Evolutionary conservation across 2,797 vertebrate species (phyloP), one percentile per base, ranked within the genome.

Genomic region (Peromyscus nudipes): DNA sequence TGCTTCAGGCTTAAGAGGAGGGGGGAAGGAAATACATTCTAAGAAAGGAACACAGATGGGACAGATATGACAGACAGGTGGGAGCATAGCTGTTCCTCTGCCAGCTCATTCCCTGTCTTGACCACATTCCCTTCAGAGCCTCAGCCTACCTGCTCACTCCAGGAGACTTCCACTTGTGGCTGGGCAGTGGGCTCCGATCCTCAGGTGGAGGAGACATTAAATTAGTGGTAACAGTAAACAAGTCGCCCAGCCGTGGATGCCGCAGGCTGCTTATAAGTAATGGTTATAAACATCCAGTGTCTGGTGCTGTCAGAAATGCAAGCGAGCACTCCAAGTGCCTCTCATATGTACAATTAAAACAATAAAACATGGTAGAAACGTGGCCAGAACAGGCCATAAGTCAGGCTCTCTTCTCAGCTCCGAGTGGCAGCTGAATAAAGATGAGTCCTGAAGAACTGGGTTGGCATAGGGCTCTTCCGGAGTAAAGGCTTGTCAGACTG

Each of bases 321-420:
- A 93, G 97, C n/a, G 0, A 96, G 87, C 83, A 90, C 73, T 96
- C 83, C 40, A 85, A 96, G 95, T 43, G 34, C 96, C 97, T 97
- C 96, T 98, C 89, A n/a, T 89, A 97, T 96, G 89, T 96, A 98
- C 97, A 98, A 98, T 98, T 98, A 98, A 98, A 98, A 97, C 98
- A 97, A 98, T 98, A 98, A 98, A 98, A 97, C 98, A 98, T 0
- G n/a, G 89, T 92, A 97, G 98, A 96, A 97, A 96, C 77, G 16
- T 97, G 94, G 89, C 95, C 96, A 96, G 96, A 96, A 73, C 91
- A 92, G 89, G 67, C 89, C 93, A 16, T 97, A 96, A 97, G 95
- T 98, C 97, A 98, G 37, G 91, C 96, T 96, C 86, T 97, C 89
- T 85, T 98, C 98, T 97, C 79, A 92, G 94, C 86, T 97, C 67